These are phyloP conservation scores for Micoletzkya japonica DNA, from an alignment of 2,888 invertebrate genomes.

Conservation along the genomic window DNA sequence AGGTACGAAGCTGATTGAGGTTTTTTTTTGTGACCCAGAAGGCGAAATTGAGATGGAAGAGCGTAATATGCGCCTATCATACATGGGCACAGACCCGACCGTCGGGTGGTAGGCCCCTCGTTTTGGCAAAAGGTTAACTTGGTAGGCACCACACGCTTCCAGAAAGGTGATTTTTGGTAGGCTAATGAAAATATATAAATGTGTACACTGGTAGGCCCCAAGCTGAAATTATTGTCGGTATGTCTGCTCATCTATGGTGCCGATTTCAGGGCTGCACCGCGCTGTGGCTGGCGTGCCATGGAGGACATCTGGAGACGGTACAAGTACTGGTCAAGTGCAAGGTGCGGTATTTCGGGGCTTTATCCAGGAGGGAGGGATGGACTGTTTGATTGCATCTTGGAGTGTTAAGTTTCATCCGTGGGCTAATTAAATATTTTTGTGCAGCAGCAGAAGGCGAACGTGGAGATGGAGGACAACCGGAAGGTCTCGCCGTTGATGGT, in stretches of 20 bases:
- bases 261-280: constrained; percentile 78
- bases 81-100: too few species aligned
- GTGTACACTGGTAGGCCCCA: too few species aligned
- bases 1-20: constrained; percentile 65
- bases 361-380: neutral
- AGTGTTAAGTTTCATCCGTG: neutral
- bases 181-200: too few species aligned
- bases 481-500: constrained; percentile 98
- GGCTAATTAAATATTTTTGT: constrained; percentile 47
- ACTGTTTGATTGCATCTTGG: neutral
- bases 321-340: constrained; percentile 82
- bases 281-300: constrained; percentile 79
- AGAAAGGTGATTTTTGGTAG: too few species aligned
- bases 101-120: too few species aligned
- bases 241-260: too few species aligned
- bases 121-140: too few species aligned
- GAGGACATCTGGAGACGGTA: constrained; percentile 95
- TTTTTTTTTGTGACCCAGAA: neutral
- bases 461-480: constrained; percentile 96
- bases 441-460: constrained; percentile 75
- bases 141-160: too few species aligned
- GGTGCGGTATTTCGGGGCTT: neutral
- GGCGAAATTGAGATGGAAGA: too few species aligned
- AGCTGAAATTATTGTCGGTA: too few species aligned
- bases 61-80: too few species aligned